Evolutionary conservation across 1,140 invertebrate genomes (phyloP), one percentile per base, ranked within the genome.

Genomic region (Argopecten irradians): DNA sequence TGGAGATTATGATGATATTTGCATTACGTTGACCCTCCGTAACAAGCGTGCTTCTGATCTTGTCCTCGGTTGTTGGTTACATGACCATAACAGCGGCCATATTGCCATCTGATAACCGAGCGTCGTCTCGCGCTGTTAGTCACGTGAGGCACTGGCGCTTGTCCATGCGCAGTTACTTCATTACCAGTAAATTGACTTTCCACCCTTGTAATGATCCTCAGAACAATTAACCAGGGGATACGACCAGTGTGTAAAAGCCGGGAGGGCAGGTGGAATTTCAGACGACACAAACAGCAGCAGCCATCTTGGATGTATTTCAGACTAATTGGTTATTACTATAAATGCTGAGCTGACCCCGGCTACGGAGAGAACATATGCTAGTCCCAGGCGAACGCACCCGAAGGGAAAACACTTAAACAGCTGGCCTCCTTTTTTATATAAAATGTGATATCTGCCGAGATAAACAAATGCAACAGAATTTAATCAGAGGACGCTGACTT

Each of bases 241-340:
- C 55, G 55, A n/a, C 55, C 55, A 71, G 55, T 71, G 55, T 71
- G 55, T 71, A 71, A 71, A 11, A 71, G 55, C 55, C 55, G n/a
- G 55, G 55, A 71, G n/a, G 55, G 55, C 55, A 71, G 55, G 55
- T 71, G 55, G 55, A 71, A 71, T 71, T 71, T 71, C 55, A 71
- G 55, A 71, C 55, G 55, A 71, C 55, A 71, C 55, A 71, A 71
- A 71, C 55, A n/a, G 55, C 55, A 71, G 28, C 55, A 71, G 55
- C 55, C 55, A 71, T 71, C 55, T 71, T 71, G 55, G 55, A 71
- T 71, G 55, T 71, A 71, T 71, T 71, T 71, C 55, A 71, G 55
- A 71, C 55, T 71, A 71, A 71, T 71, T 71, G 55, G 55, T 71
- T 71, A 71, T 71, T 71, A 71, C 55, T n/a, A 71, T 71, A 71